A percentile compares a stretch with the other conserved stretches of the same genome.
Evolutionary conservation across 2,113 vertebrate species (phyloP).

Genomic region (Rissa tridactyla): DNA sequence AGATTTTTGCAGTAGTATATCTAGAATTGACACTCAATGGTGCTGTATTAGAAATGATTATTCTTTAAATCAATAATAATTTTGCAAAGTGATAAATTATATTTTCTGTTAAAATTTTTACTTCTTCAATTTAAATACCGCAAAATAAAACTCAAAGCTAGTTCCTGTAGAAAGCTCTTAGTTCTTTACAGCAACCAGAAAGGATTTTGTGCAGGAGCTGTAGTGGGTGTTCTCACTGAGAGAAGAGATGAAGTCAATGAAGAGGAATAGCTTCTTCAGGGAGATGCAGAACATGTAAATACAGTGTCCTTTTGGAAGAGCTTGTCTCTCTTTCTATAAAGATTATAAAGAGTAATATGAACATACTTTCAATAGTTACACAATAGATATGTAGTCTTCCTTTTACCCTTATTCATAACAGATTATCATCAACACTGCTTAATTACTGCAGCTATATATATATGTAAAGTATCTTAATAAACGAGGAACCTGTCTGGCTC

Average conservation of each 20-base stretch:
- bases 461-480: background rate
- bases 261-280: background rate
- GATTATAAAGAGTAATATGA: background rate
- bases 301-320: background rate
- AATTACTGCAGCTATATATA: background rate
- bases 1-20: background rate
- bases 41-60: background rate
- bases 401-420: background rate
- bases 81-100: background rate
- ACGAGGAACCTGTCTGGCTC: background rate
- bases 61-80: background rate
- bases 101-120: background rate
- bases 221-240: background rate
- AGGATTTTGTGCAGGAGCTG: background rate
- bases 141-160: background rate
- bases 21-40: background rate
- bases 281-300: background rate
- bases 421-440: background rate
- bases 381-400: background rate
- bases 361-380: background rate
- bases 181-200: background rate
- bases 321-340: background rate
- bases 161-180: background rate
- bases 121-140: background rate
- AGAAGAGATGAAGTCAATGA: background rate